phyloP scores from a whole-genome alignment of 2,113 vertebrate genomes.

The Mus spicilegus region DNA sequence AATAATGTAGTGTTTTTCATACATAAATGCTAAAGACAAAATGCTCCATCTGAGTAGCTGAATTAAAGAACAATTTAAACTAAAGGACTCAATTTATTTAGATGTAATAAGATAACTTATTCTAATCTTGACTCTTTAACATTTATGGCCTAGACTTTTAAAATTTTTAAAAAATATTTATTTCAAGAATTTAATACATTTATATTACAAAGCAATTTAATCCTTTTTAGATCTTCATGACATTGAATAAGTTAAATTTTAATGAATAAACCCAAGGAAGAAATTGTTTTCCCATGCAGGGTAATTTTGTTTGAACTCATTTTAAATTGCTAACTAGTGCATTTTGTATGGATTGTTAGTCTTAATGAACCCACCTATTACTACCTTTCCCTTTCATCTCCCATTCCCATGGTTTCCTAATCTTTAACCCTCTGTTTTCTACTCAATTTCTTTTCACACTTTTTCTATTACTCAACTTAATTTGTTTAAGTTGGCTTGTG shows the following conservation, averaged over 20 bases:
- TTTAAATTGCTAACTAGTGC: not conserved
- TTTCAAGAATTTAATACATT: not conserved
- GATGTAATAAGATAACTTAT: not conserved
- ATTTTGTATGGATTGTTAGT: not conserved
- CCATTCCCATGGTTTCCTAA: not conserved
- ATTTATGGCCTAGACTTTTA: not conserved
- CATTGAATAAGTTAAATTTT: not conserved
- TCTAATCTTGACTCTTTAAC: not conserved
- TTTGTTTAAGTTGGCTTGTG: not conserved
- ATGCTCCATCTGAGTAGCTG: not conserved
- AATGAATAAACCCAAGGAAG: not conserved
- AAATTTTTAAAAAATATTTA: not conserved
- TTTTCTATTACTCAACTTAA: not conserved
- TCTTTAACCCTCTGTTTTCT: not conserved
- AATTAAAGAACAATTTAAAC: not conserved
- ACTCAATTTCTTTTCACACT: not conserved
- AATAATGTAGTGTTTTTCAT: not conserved
- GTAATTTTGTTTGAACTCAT: not conserved
- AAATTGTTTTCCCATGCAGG: not conserved
- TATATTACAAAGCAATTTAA: not conserved
- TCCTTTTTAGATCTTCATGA: not conserved
- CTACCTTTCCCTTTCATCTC: not conserved
- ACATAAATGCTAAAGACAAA: not conserved
- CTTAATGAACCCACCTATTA: not conserved
- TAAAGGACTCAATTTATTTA: not conserved